These are phyloP conservation scores for Hippocampus comes DNA, from an alignment of 2,113 vertebrate genomes.

Conservation along the genomic window DNA sequence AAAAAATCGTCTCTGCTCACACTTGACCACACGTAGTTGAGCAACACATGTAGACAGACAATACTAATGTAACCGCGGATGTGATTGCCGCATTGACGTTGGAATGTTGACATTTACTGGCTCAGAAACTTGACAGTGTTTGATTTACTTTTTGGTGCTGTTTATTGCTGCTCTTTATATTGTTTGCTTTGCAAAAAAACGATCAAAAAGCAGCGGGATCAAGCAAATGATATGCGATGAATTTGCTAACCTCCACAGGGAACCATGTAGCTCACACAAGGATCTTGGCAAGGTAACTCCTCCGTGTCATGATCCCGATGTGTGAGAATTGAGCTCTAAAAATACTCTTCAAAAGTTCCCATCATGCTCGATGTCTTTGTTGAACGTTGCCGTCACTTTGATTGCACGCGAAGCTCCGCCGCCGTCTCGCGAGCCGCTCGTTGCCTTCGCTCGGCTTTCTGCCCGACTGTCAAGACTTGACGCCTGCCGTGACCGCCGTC, in stretches of 20 bases:
- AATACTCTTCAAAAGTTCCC: background rate
- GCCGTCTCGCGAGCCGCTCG: constrained; percentile 18
- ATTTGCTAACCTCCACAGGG: no score
- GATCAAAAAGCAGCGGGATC: no score
- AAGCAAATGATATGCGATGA: no score
- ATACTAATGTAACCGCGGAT: no score
- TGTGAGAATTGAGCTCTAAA: background rate
- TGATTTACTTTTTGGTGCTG: constrained; percentile 12
- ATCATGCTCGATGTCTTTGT: background rate
- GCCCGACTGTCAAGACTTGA: constrained; percentile 31
- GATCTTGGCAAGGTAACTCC: background rate
- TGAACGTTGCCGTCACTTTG: background rate
- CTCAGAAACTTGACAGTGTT: no score
- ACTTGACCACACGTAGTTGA: no score
- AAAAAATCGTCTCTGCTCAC: background rate
- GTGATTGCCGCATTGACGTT: no score
- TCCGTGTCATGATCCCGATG: background rate
- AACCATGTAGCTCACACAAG: background rate
- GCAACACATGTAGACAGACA: no score
- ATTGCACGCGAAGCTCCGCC: background rate
- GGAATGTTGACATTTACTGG: no score
- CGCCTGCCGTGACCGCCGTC: constrained; percentile 64
- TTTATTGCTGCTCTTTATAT: constrained; percentile 21
- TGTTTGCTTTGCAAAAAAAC: background rate
- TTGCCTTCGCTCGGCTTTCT: constrained; percentile 3